Base-by-base conservation (phyloP, 2,888 invertebrate species). In the Calliscelio sp. region DNA sequence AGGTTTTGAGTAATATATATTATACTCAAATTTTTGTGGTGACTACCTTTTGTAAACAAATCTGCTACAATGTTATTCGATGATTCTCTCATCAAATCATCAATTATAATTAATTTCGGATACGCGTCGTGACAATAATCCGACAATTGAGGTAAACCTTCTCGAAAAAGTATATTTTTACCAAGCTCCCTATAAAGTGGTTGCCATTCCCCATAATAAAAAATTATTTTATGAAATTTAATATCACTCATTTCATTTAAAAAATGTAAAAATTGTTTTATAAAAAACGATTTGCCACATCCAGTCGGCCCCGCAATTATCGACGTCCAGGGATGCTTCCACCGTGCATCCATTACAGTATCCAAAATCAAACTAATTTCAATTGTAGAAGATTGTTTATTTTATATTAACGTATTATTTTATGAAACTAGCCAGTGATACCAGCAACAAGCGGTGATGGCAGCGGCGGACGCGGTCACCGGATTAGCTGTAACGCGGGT, bases 121-220 rank as follows among this genome's bases (percentile, higher is more conserved):
- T 28, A 28, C 8, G 28, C 4, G 8, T 28, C 28, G 28, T 28
- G 8, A 4, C 5, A 6, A 28, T 28, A 28, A 28, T 28, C 28
- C 28, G 28, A 6, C 4, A 8, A 28, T 8, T 28, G 28, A 28
- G 28, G 28, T 28, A 28, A 28, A 6, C 28, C 28, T 28, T 28
- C 28, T 6, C 8, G 28, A 28, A 28, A 28, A 6, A 6, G 5
- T 28, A 28, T 6, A 28, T 10, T 28, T 25, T 51, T 24, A 20
- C 59, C 49, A 18, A 77, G 57, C 7, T 66, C 57, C 4, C 20
- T 3, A 38, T 84, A 84, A 0, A 53, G 18, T 5, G 53, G 59
- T 22, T 84, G 81, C 84, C 77, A 86, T 46, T 85, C 81, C 0
- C 66, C 59, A 25, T 83, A 85, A 22, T 86, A 85, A n/a, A 85